Percentiles rank a stretch among this genome's conserved stretches.
Conservation (phyloP, 2,888 invertebrate species). For the Uloborus plumipes region DNA sequence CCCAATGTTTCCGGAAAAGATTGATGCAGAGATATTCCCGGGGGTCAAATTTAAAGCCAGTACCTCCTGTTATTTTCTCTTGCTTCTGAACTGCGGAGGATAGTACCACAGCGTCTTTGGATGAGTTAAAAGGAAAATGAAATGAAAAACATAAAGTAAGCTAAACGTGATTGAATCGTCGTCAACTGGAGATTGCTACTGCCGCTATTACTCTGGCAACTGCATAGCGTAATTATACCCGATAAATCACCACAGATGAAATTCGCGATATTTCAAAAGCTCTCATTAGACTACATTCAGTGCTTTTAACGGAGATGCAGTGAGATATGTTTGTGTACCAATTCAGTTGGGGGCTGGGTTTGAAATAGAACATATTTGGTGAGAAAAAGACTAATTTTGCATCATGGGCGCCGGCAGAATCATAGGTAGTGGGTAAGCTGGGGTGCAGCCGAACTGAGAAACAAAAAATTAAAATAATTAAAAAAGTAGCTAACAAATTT, state of each 20-base stretch:
- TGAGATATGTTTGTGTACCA: not conserved
- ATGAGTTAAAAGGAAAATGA: conserved; percentile 42
- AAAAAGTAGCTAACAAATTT: too few species aligned
- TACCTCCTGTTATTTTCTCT: conserved; percentile 40
- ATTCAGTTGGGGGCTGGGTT: conserved; percentile 6
- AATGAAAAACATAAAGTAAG: conserved; percentile 51
- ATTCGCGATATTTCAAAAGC: conserved; percentile 36
- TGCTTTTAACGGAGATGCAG: not conserved
- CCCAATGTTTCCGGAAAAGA: conserved; percentile 53
- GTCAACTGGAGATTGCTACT: conserved; percentile 52
- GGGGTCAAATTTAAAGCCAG: conserved; percentile 57
- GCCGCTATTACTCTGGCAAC: conserved; percentile 51
- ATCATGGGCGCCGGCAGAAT: too few species aligned
- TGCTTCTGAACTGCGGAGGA: conserved; percentile 6
- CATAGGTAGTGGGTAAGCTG: too few species aligned
- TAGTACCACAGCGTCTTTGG: not conserved
- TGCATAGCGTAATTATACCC: conserved; percentile 59
- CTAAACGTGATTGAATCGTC: conserved; percentile 59
- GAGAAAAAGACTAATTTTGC: conserved; percentile 4
- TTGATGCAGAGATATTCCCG: conserved; percentile 39
- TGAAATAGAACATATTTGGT: conserved; percentile 39
- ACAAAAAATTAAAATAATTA: too few species aligned
- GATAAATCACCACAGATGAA: conserved; percentile 56
- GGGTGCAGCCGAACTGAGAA: too few species aligned
- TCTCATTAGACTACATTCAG: conserved; percentile 52